Base-by-base conservation (phyloP, 2,113 vertebrate genomes). In the Corythornis cristatus region DNA sequence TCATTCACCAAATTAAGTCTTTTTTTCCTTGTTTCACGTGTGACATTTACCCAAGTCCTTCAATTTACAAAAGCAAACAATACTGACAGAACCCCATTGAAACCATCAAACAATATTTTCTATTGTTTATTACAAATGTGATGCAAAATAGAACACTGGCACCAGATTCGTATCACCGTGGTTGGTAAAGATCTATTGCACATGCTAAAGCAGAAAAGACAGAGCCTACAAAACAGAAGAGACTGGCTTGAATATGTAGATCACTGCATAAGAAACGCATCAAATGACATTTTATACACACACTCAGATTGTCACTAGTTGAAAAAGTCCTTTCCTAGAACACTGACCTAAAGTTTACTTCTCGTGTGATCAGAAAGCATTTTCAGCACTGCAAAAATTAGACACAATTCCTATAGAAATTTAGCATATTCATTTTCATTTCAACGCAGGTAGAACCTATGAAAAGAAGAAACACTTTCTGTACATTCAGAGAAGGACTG, bases 261-360 rank as follows among this genome's bases (percentile, higher is more conserved):
- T 95, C 96, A 97, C 97, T 96, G 97, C 96, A 95, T 97, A 96
- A 97, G 95, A 97, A 97, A 97, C 77, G 51, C 96, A 92, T 82
- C 92, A 92, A 97, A 95, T 97, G 95, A 96, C 95, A 96, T 95
- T 96, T 97, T 96, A 89, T 97, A 97, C 97, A 97, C 97, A 97
- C 94, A 83, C 94, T 97, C 93, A 91, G 98, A 99, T 99, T 98
- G 98, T 99, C 98, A 97, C 97, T 95, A 97, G 97, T 96, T 98
- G 96, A 90, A 97, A 98, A 98, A 86, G 82, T 95, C 96, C 96
- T 96, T 95, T 97, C 93, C 96, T 97, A 91, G 97, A 98, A 98
- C 98, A 99, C 98, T 98, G 98, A 98, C 93, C 96, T 97, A 96
- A 93, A 88, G 93, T 97, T 97, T 96, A 90, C 88, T 88, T 97